Percentiles rank a stretch among this genome's conserved stretches.
These are phyloP conservation scores for Psittacara wagleri DNA, from an alignment of 2,113 vertebrate genomes.

Conservation along the genomic window DNA sequence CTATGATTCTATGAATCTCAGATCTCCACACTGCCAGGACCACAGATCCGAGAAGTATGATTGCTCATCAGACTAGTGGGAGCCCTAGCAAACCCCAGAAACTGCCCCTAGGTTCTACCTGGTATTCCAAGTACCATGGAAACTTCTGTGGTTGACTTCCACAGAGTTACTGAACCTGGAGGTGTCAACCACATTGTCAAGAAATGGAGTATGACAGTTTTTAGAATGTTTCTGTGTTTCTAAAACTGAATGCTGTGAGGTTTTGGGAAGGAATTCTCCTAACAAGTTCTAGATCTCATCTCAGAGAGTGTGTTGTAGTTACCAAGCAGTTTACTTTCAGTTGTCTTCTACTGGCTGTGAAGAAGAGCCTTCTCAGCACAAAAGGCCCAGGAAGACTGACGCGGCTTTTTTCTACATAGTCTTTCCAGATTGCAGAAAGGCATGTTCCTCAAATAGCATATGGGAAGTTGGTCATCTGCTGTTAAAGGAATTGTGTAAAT, in stretches of 20 bases:
- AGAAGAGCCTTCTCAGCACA: background rate
- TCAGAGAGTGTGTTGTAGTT: background rate
- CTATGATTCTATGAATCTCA: background rate
- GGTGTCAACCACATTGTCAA: background rate
- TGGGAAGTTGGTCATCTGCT: background rate
- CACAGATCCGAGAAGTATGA: background rate
- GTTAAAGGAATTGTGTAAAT: background rate
- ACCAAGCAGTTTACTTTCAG: background rate
- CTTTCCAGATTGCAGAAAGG: background rate
- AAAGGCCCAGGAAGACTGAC: background rate
- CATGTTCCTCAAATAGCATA: background rate
- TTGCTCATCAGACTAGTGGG: background rate
- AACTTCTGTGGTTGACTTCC: background rate
- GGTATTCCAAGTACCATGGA: background rate
- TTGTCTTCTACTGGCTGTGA: background rate
- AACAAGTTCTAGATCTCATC: background rate
- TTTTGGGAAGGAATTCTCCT: background rate
- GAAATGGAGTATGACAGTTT: background rate
- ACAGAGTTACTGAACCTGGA: background rate
- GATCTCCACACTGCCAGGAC: background rate
- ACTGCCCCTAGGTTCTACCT: background rate
- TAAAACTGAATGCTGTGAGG: background rate
- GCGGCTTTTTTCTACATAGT: background rate
- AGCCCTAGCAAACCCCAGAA: background rate
- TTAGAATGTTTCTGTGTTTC: background rate